These are phyloP conservation scores for Bombylius discolor DNA, from an alignment of 2,888 invertebrate genomes.

Conservation along the genomic window DNA sequence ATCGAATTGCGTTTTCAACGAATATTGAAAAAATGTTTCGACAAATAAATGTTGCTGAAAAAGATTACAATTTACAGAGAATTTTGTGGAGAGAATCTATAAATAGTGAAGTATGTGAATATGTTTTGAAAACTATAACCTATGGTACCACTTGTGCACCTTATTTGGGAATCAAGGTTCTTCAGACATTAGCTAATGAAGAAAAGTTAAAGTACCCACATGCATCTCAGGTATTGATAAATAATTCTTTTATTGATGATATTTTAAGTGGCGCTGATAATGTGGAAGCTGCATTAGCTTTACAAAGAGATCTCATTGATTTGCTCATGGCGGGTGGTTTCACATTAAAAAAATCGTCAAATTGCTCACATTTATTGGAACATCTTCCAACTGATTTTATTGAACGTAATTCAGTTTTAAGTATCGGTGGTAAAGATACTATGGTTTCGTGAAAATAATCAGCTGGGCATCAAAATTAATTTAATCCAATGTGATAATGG, in stretches of 20 bases:
- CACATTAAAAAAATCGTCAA: not conserved
- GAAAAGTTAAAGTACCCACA: conserved; percentile 1
- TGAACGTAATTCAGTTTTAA: not conserved
- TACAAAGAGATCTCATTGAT: conserved; percentile 1
- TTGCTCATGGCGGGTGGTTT: not conserved
- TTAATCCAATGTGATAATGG: not conserved
- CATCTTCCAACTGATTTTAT: not conserved
- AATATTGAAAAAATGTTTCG: not conserved
- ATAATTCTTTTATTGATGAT: conserved; percentile 9
- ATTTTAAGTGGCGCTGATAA: conserved; percentile 1
- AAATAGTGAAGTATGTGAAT: not conserved
- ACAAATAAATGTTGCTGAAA: not conserved
- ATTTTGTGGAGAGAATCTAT: not conserved
- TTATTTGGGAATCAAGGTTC: not conserved
- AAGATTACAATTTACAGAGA: not conserved
- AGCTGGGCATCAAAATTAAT: not conserved
- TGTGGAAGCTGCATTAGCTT: not conserved
- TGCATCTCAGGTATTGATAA: conserved; percentile 1
- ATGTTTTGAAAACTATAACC: not conserved
- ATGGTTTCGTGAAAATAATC: not conserved
- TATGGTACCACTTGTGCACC: conserved; percentile 3
- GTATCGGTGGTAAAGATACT: not conserved
- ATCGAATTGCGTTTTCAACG: not conserved
- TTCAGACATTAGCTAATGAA: not conserved
- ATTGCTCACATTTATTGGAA: not conserved